Conservation (phyloP, 2,888 invertebrate species). For the Cataglyphis albicans region DNA sequence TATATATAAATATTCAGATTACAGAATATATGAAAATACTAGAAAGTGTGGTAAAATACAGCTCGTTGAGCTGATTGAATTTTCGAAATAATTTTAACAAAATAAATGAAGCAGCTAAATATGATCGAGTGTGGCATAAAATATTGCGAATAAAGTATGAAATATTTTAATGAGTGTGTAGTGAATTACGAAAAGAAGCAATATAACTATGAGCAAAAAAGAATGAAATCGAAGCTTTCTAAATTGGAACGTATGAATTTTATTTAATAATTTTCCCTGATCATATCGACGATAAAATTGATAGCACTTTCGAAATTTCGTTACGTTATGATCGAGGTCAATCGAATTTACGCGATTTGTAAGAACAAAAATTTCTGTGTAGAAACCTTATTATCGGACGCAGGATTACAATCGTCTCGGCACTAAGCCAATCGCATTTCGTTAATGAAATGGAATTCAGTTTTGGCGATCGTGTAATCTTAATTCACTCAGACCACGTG, state of each 20-base stretch:
- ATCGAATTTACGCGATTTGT: conserved; percentile 53
- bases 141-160: conserved; percentile 27
- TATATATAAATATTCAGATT: conserved; percentile 19
- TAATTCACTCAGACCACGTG: conserved; percentile 51
- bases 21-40: conserved; percentile 11
- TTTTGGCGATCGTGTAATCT: conserved; percentile 63
- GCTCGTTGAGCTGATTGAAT: conserved; percentile 39
- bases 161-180: conserved; percentile 2
- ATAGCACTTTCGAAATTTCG: conserved; percentile 37
- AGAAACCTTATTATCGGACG: conserved; percentile 22
- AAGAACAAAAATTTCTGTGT: conserved; percentile 35
- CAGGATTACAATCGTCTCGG: conserved; percentile 61
- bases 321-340: conserved; percentile 24
- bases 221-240: neutral
- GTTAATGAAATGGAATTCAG: conserved; percentile 62
- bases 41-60: conserved; percentile 22
- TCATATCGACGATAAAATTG: conserved; percentile 22
- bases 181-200: neutral
- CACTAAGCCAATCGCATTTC: conserved; percentile 70
- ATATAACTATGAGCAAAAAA: neutral
- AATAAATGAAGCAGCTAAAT: conserved; percentile 28
- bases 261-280: conserved; percentile 18
- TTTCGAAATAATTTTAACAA: conserved; percentile 1
- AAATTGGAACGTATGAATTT: conserved; percentile 30
- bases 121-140: conserved; percentile 10